Evolutionary conservation across 2,797 vertebrate species (phyloP), one percentile per base, ranked within the genome.

Genomic region (Podarcis siculus): DNA sequence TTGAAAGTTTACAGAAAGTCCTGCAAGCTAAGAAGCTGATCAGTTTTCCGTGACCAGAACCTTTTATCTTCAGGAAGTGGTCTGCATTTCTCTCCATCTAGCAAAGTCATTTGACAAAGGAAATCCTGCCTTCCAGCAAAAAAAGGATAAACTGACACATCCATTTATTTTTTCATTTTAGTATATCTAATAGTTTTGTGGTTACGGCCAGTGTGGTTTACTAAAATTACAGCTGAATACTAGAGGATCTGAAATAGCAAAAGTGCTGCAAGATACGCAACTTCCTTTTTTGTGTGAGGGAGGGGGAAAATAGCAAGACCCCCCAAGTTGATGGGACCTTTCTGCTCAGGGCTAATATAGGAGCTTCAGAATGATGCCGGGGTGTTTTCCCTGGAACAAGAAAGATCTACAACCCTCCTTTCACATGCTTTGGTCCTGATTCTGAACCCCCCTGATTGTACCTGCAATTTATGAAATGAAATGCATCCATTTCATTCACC

Each of bases 141-240:
- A 86, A 88, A 94, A 88, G 2, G 91, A 88, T 83, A 86, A 93
- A 83, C 66, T 83, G 82, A 80, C 35, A 5, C 8, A 32, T 86
- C 3, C 1, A 8, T 69, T 90, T 78, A 49, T 49, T 79, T 37
- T 35, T 86, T 66, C 83, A 82, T 21, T 67, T 77, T 94, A 35
- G 32, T 21, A 92, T 90, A 86, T 93, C 85, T 91, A 85, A 91
- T 27, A 91, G 17, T 55, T 61, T 66, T 21, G 39, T 66, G 66
- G 45, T 88, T 67, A 1, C 5, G 83, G 67, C 45, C 25, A 85
- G 55, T 86, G 45, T 79, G 71, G 83, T 82, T 90, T 91, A 86
- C 55, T 67, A 49, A 90, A 89, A 83, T 87, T 73, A 86, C 5
- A 79, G n/a, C 10, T 61, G 19, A n/a, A 13, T 12, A 23, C 27